phyloP scores from a whole-genome alignment of 2,113 vertebrate species.

The Paraplagusia blochii region DNA sequence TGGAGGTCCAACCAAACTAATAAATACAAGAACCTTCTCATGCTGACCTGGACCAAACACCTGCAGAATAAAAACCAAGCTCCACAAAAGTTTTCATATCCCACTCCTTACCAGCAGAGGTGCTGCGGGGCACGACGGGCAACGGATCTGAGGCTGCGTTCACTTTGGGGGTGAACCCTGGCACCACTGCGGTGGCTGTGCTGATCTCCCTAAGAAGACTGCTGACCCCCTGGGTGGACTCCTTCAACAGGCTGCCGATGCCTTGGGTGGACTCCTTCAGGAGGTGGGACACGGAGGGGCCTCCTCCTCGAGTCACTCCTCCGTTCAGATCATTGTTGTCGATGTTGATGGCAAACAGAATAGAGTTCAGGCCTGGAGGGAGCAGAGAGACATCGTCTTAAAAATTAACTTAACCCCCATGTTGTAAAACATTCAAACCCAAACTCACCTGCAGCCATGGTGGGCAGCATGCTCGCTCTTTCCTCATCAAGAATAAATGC shows the following conservation, averaged over 20 bases:
- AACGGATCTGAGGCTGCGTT: conserved; percentile 86
- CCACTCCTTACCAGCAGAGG: conserved; percentile 70
- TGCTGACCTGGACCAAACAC: too few relatives aligned
- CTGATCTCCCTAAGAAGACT: conserved; percentile 90
- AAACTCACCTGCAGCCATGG: conserved; percentile 93
- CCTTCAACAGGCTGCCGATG: conserved; percentile 91
- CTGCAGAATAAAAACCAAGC: not conserved
- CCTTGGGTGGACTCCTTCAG: conserved; percentile 96
- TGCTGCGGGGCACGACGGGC: conserved; percentile 83
- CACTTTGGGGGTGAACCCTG: conserved; percentile 82
- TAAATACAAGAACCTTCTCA: too few relatives aligned
- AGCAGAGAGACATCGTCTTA: not conserved
- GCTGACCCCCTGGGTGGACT: conserved; percentile 94
- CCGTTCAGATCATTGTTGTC: conserved; percentile 96
- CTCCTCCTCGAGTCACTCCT: conserved; percentile 64
- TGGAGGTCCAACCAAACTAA: too few relatives aligned
- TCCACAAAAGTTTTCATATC: not conserved
- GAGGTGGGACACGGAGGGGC: conserved; percentile 84
- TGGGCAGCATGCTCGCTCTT: conserved; percentile 95
- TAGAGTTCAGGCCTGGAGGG: conserved; percentile 90
- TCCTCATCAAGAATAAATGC: conserved; percentile 96
- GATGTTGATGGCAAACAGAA: conserved; percentile 97
- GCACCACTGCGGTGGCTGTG: conserved; percentile 87
- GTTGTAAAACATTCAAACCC: not conserved
- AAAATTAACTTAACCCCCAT: not conserved